Base-by-base conservation (phyloP, 2,797 vertebrate genomes). In the Eutrigla gurnardus region DNA sequence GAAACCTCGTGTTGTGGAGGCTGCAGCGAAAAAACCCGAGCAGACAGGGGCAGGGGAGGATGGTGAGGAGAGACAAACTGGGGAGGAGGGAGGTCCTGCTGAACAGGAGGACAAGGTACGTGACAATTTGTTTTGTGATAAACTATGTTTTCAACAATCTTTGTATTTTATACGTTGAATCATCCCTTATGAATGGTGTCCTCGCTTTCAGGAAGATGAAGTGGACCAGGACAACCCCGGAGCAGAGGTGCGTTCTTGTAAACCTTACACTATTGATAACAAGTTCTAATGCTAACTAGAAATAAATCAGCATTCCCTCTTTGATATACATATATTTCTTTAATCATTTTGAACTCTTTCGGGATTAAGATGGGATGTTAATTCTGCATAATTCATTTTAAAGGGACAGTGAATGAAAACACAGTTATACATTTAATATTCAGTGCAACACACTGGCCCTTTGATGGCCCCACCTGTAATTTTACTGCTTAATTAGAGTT, bases 81-180 rank as follows among this genome's bases (percentile, higher is more conserved):
- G 93, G 94, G 94, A 81, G 75, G 83, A 85, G 53, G 95, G 94
- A 12, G 96, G 15, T 43, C 4, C 75, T 3, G 79, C 93, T 10
- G 93, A 94, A 62, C 95, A 94, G 52, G 96, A 97, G 1, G 97
- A 97, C 42, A 98, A 97, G 95, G 97, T 98, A 85, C 33, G 46
- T 0, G 18, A 55, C 47, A 6, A 3, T 33, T 37, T 39, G 18
- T 60, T 11, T 17, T 3, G 15, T 40, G 7, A 65, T 14, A 42
- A 42, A 12, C 40, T 8, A 32, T 0, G 32, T 32, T 11, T 52
- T 53, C 12, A 53, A 53, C 13, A 57, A 37, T 25, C 32, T 8
- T 14, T 4, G 35, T 57, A 11, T n/a, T 4, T 11, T 60, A 4
- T 40, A 40, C 25, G 39, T 18, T 13, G 17, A 17, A 8, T 49